Conservation (phyloP, 2,888 invertebrate genomes). For the Poecilus cupreus region DNA sequence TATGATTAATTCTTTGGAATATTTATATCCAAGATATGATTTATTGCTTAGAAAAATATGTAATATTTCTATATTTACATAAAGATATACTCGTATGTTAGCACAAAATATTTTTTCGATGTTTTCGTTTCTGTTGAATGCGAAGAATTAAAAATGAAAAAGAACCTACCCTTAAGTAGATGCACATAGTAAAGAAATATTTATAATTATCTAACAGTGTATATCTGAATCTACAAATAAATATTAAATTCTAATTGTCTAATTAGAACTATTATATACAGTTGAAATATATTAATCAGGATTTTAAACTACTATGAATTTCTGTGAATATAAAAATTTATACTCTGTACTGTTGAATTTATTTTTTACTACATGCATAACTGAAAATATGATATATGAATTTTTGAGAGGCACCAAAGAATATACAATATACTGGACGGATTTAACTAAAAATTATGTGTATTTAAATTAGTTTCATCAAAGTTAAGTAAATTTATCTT, state of each 20-base stretch:
- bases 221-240: slow-evolving; percentile 35
- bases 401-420: neutral
- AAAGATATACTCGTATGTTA: slow-evolving; percentile 23
- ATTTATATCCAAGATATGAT: slow-evolving; percentile 25
- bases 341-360: neutral
- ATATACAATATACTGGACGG: slow-evolving; percentile 11
- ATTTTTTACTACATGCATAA: slow-evolving; percentile 23
- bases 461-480: too few species aligned
- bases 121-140: neutral
- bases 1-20: slow-evolving; percentile 36
- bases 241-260: slow-evolving; percentile 43
- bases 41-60: slow-evolving; percentile 24
- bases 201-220: slow-evolving; percentile 16
- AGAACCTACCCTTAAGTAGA: slow-evolving; percentile 17
- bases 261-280: slow-evolving; percentile 43
- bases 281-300: slow-evolving; percentile 20
- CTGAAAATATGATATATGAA: neutral
- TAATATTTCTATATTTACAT: slow-evolving; percentile 50
- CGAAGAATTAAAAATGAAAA: neutral
- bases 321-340: neutral
- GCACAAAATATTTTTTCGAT: slow-evolving; percentile 1
- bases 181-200: slow-evolving; percentile 27
- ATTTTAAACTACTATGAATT: neutral
- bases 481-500: neutral
- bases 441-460: neutral